Conservation (phyloP, 2,888 invertebrate species). For the Calameuta filiformis region DNA sequence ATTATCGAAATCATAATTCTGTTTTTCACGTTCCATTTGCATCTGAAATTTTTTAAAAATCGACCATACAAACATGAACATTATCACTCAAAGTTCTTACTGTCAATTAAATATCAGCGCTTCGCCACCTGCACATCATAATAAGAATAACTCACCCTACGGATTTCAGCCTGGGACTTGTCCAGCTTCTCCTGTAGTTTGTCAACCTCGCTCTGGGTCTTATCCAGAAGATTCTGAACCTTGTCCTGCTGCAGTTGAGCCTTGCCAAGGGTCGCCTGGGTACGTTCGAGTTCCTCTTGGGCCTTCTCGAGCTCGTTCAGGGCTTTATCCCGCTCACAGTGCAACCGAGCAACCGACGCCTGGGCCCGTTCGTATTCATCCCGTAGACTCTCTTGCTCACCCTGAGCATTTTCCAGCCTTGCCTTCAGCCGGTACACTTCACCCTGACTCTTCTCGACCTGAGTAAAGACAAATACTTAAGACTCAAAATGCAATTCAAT, state of each 20-base stretch:
- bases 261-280: slow-evolving; percentile 90
- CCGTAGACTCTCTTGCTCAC: slow-evolving; percentile 91
- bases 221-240: slow-evolving; percentile 87
- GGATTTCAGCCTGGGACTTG: slow-evolving; percentile 82
- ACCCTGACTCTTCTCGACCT: slow-evolving; percentile 91
- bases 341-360: slow-evolving; percentile 83
- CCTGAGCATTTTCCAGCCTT: slow-evolving; percentile 93
- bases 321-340: slow-evolving; percentile 89
- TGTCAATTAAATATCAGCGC: too few species aligned
- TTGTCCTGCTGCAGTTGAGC: slow-evolving; percentile 93
- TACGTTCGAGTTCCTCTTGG: slow-evolving; percentile 88
- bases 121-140: too few species aligned
- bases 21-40: slow-evolving; percentile 91
- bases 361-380: slow-evolving; percentile 93
- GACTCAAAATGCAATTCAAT: background rate
- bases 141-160: slow-evolving; percentile 74
- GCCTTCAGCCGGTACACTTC: slow-evolving; percentile 95
- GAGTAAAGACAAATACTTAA: background rate
- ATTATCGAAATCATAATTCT: slow-evolving; percentile 90
- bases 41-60: slow-evolving; percentile 67
- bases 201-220: slow-evolving; percentile 90
- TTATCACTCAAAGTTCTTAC: too few species aligned
- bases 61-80: too few species aligned
- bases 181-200: slow-evolving; percentile 90
- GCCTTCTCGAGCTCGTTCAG: slow-evolving; percentile 87